These are phyloP conservation scores for Conger conger DNA, from an alignment of 2,113 vertebrate species.

Conservation along the genomic window DNA sequence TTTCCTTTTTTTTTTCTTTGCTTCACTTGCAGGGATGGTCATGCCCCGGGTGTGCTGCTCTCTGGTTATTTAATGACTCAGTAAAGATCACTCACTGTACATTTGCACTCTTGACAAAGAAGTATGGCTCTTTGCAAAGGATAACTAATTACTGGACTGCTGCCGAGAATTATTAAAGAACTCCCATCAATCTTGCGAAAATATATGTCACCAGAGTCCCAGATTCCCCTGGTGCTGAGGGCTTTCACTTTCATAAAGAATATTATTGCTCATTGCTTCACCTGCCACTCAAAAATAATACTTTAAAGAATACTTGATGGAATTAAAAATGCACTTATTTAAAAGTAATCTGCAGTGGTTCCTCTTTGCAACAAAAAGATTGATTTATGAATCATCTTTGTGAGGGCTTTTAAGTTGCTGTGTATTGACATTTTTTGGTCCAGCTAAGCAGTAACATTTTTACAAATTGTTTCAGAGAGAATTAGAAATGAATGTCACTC, in stretches of 20 bases:
- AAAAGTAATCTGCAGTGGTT: not conserved
- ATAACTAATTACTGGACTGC: not conserved
- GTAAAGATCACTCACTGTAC: not conserved
- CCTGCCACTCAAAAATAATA: not conserved
- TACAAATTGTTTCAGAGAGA: too few relatives aligned
- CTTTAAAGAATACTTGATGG: not conserved
- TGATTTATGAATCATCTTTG: not conserved
- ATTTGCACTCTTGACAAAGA: slow-evolving; percentile 3
- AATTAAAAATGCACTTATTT: not conserved
- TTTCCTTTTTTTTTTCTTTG: not conserved
- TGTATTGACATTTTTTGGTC: not conserved
- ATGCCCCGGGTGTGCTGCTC: not conserved
- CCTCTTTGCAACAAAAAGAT: not conserved
- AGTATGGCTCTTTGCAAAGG: slow-evolving; percentile 4
- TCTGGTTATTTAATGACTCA: not conserved
- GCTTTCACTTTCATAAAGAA: not conserved
- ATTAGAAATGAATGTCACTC: too few relatives aligned
- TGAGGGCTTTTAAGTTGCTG: not conserved
- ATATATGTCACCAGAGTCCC: not conserved
- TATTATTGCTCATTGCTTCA: not conserved
- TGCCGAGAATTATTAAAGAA: not conserved
- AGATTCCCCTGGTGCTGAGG: not conserved
- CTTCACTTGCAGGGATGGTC: not conserved
- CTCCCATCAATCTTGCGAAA: not conserved
- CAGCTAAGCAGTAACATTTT: too few relatives aligned